phyloP scores from a whole-genome alignment of 2,888 invertebrate genomes.

The Micoletzkya japonica region DNA sequence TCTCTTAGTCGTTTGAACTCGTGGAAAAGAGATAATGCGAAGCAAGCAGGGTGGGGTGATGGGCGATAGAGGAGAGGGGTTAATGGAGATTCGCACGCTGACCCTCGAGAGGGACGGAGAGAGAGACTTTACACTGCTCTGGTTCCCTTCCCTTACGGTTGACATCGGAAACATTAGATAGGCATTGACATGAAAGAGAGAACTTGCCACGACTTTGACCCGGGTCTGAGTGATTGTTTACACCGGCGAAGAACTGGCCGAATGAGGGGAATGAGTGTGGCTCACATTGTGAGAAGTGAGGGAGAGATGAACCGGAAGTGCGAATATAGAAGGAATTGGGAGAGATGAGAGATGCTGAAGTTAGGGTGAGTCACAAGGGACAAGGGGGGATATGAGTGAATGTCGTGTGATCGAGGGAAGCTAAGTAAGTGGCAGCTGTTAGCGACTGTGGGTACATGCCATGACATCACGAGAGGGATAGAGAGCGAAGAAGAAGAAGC shows the following conservation, averaged over 20 bases:
- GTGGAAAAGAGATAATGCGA: background rate
- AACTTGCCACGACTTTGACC: too few relatives aligned
- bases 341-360: background rate
- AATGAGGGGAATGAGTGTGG: too few relatives aligned
- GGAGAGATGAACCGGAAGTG: too few relatives aligned
- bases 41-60: background rate
- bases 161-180: too few relatives aligned
- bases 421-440: constrained; percentile 8
- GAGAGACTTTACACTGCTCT: too few relatives aligned
- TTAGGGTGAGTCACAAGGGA: background rate
- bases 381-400: background rate
- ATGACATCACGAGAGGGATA: too few relatives aligned
- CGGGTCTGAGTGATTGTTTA: background rate
- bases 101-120: background rate
- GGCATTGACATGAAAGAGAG: too few relatives aligned
- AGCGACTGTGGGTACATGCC: too few relatives aligned
- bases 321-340: too few relatives aligned
- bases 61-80: background rate
- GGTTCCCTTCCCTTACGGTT: too few relatives aligned
- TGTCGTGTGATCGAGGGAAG: background rate
- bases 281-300: too few relatives aligned
- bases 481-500: background rate
- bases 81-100: background rate
- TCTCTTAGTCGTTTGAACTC: constrained; percentile 21
- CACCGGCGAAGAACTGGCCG: background rate